Evolutionary conservation across 2,797 vertebrate genomes (phyloP), one percentile per base, ranked within the genome.

Genomic region (Intellagama lesueurii): DNA sequence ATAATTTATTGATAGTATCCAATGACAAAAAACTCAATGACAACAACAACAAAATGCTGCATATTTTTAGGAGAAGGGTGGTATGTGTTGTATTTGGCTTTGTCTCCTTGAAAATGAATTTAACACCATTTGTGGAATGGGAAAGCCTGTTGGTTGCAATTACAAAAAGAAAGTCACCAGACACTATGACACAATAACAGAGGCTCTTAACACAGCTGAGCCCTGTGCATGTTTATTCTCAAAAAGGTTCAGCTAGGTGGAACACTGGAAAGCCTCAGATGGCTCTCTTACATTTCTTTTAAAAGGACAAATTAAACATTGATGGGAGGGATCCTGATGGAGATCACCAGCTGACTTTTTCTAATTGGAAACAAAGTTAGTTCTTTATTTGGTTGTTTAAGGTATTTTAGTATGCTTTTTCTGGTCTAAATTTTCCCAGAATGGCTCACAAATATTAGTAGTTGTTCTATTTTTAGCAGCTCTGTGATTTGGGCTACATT

Each of bases 1-100:
- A 78, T 93, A 92, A 94, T 89, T 89, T 87, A 90, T 86, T 85
- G 89, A 94, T 86, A 24, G 90, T 92, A 80, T 92, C 86, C 78
- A 92, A 66, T n/a, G 76, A 1, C n/a, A 52, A 12, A 22, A 64
- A 35, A 32, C 24, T 17, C 73, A 76, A 76, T 17, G 40, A 44
- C 7, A 76, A 76, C 73, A 60, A n/a, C 22, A 81, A 89, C 86
- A 75, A 87, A 90, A 84, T 2, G 22, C 68, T 8, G 2, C 82
- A 87, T 87, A 3, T 72, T 56, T 82, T 90, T 28, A 69, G 19
- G 6, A 19, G 40, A 16, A 80, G 30, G 30, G 11, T 49, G 28
- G 40, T 4, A 47, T 70, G 40, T 44, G 9, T 75, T 26, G 11
- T n/a, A 28, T 82, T 64, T 66, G 22, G 11, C 9, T 76, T n/a